Conservation (phyloP, 2,113 vertebrate genomes). For the Rhipidura dahli region DNA sequence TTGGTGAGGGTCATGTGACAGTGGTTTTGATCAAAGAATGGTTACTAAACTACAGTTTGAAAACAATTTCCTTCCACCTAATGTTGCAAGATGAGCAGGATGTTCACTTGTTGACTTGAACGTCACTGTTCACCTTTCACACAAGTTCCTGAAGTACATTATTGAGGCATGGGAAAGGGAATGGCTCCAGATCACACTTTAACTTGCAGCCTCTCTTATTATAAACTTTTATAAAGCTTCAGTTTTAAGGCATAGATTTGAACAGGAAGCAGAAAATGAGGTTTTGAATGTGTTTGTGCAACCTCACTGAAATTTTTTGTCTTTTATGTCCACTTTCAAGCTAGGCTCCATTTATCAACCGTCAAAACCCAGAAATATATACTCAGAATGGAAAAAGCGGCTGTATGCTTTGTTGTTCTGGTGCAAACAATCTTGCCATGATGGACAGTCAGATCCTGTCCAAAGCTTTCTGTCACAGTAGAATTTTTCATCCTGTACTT, state of each 20-base stretch:
- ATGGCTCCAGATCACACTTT: background rate
- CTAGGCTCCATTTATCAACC: rapidly evolving
- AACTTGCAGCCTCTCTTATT: background rate
- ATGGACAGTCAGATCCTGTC: background rate
- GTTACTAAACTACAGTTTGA: background rate
- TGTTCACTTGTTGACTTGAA: background rate
- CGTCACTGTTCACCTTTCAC: background rate
- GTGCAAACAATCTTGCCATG: background rate
- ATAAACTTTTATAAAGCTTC: background rate
- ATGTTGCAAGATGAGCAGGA: conserved; percentile 36
- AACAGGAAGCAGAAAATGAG: background rate
- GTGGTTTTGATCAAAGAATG: background rate
- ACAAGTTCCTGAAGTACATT: background rate
- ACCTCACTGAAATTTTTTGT: background rate
- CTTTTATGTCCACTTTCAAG: background rate
- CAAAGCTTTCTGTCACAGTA: background rate
- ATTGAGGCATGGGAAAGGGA: background rate
- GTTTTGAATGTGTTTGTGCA: background rate
- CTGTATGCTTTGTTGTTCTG: background rate
- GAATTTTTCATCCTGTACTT: background rate
- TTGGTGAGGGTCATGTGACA: too few relatives aligned
- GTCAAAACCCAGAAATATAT: background rate
- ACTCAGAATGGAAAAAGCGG: background rate
- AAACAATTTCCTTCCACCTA: background rate
- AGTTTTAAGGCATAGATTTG: background rate